phyloP scores from a whole-genome alignment of 2,797 vertebrate species.

The Morelia viridis region DNA sequence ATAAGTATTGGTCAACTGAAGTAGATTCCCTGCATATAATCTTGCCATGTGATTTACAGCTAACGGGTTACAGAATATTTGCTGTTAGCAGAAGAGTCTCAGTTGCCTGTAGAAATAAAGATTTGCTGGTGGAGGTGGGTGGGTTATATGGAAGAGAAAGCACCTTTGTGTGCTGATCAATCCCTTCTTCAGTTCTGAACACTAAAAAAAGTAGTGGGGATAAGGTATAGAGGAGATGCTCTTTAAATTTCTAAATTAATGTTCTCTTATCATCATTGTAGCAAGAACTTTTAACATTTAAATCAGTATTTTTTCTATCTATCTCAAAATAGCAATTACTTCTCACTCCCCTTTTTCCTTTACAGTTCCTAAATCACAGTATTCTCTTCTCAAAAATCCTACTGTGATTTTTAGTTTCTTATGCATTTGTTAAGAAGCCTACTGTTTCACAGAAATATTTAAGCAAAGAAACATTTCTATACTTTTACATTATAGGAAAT shows the following conservation, averaged over 20 bases:
- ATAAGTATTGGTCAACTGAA: not conserved
- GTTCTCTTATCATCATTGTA: not conserved
- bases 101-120: not conserved
- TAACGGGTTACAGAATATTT: not conserved
- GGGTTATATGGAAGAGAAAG: not conserved
- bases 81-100: not conserved
- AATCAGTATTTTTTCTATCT: not conserved
- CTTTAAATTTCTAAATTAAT: not conserved
- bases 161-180: not conserved
- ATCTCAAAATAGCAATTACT: not conserved
- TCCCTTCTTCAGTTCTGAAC: not conserved
- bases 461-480: not conserved
- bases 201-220: not conserved
- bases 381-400: constrained; percentile 9
- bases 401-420: not conserved
- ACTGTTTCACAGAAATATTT: not conserved
- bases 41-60: not conserved
- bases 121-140: not conserved
- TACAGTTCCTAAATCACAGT: not conserved
- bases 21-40: not conserved
- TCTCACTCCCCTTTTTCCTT: not conserved
- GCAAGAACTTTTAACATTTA: not conserved
- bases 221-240: not conserved
- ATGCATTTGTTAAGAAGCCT: not conserved
- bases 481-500: not conserved